Conservation (phyloP, 2,113 vertebrate genomes). For the Chelonoidis abingdonii region DNA sequence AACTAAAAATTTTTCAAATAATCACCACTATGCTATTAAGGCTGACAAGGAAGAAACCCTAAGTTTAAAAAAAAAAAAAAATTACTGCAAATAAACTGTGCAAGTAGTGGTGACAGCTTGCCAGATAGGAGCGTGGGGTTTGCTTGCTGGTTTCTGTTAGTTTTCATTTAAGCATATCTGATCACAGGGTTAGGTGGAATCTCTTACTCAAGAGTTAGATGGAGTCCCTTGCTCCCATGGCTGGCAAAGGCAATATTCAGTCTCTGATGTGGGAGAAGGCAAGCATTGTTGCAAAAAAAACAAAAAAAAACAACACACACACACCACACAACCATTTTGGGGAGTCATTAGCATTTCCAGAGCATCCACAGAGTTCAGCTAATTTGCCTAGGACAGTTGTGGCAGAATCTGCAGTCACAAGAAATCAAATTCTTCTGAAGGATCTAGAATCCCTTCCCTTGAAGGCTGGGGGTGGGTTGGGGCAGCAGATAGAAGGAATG, state of each 20-base stretch:
- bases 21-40: neutral
- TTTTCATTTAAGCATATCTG: neutral
- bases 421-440: neutral
- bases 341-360: neutral
- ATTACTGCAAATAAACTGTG: neutral
- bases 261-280: neutral
- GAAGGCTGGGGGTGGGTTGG: neutral
- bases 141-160: neutral
- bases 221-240: neutral
- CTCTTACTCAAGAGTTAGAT: neutral
- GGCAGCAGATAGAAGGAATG: neutral
- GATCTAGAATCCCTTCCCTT: neutral
- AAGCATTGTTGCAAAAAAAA: neutral
- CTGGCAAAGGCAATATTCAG: neutral
- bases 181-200: neutral
- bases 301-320: too few relatives aligned
- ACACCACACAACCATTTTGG: neutral
- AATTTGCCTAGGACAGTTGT: neutral
- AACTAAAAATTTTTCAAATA: neutral
- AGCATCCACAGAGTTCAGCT: neutral
- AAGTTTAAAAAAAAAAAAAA: neutral
- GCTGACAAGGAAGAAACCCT: too few relatives aligned
- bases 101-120: neutral
- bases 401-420: neutral
- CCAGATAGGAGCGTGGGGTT: neutral